phyloP scores from a whole-genome alignment of 2,888 invertebrate genomes.

The Xylota segnis region DNA sequence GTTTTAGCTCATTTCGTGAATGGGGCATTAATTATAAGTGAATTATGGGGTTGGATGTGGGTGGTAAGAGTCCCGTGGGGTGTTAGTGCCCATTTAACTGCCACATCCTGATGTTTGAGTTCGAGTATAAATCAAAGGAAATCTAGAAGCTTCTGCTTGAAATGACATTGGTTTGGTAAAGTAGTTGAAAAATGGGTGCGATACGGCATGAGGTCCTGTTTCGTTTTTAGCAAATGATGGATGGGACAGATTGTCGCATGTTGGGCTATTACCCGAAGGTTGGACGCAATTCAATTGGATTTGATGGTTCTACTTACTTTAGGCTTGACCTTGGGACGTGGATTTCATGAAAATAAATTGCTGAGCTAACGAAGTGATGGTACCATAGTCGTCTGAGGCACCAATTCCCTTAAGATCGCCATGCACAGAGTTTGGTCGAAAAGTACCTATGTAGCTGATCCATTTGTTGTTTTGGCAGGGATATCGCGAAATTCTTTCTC shows the following conservation, averaged over 20 bases:
- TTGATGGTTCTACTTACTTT: no score
- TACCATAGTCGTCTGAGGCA: no score
- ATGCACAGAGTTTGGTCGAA: no score
- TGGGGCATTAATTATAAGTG: constrained; percentile 76
- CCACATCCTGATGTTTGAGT: constrained; percentile 24
- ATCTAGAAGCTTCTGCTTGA: constrained; percentile 28
- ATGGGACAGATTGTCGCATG: background rate
- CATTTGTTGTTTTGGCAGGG: no score
- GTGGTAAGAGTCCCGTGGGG: background rate
- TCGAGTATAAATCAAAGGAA: constrained; percentile 50
- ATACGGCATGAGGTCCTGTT: background rate
- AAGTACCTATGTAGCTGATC: no score
- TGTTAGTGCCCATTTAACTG: constrained; percentile 18
- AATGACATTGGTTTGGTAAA: constrained; percentile 18
- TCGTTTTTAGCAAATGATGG: constrained; percentile 1
- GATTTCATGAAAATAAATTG: no score
- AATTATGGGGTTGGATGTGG: constrained; percentile 61
- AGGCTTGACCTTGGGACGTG: no score
- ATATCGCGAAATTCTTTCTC: no score
- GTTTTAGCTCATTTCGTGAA: constrained; percentile 72
- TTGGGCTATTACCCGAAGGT: background rate
- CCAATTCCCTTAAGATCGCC: no score
- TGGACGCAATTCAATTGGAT: background rate
- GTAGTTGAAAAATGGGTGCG: constrained; percentile 29
- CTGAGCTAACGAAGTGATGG: no score